Base-by-base conservation (phyloP, 2,797 vertebrate genomes). In the Poecile montanus region DNA sequence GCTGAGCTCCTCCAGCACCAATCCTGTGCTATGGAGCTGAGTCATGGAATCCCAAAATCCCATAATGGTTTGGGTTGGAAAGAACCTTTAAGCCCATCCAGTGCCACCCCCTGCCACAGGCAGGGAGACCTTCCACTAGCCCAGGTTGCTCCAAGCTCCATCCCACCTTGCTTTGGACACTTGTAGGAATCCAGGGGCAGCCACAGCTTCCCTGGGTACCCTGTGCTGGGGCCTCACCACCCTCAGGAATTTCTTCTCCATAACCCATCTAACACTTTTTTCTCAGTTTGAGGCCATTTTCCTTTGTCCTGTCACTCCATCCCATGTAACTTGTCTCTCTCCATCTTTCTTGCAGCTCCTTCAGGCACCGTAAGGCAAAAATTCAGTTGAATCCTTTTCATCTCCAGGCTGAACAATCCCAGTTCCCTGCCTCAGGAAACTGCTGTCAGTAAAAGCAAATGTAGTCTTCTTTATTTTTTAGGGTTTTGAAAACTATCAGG, bases 91-190 rank as follows among this genome's bases (percentile, higher is more conserved):
- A 61, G 7, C 2, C 11, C 63, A 61, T 11, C 13, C 47, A 9
- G 5, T 42, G 0, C 7, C 44, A 42, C 12, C 6, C 45, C 40
- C 14, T 67, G 51, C n/a, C 44, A 57, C 16, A 26, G 17, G 6
- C 56, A 44, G 21, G 47, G 32, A 26, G 47, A 51, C 7, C 7
- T 82, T 6, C 47, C 57, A 61, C 21, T 5, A 1, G 0, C 22
- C 27, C 48, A 38, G n/a, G 11, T 0, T 21, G 17, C 38, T 81
- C 66, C 66, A 68, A 42, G 30, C 20, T 30, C 23, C 0, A 0
- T 60, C 36, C 45, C 34, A 34, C 34, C 34, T 34, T 51, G 0
- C 26, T 22, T 53, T 26, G 47, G 57, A 12, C 57, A 45, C 22
- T 62, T 0, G 14, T 47, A 82, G 57, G 32, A 22, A 26, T 38